These are phyloP conservation scores for Muscicapa striata DNA, from an alignment of 2,797 vertebrate species.

Conservation along the genomic window DNA sequence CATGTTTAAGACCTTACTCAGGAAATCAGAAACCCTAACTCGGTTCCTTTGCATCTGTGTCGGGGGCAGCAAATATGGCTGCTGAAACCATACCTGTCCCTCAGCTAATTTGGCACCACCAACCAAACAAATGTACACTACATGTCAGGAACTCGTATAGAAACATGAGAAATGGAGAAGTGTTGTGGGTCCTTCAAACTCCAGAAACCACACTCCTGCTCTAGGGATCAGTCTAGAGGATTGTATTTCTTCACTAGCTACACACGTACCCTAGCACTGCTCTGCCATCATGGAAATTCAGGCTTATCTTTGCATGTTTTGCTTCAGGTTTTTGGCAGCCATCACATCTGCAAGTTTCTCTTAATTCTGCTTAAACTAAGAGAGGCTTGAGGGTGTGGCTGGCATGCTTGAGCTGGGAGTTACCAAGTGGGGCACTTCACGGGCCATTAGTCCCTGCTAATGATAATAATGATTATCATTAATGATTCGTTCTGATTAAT, in stretches of 20 bases:
- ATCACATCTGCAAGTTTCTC: fast-evolving
- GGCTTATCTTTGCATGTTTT: neutral
- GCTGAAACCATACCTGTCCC: neutral
- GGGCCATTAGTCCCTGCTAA: neutral
- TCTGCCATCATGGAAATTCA: neutral
- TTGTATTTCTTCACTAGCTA: neutral
- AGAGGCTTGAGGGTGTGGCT: neutral
- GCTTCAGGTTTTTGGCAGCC: neutral
- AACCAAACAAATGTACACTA: neutral
- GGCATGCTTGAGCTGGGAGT: neutral
- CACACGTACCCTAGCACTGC: fast-evolving
- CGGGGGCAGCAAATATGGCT: neutral
- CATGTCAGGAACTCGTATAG: neutral
- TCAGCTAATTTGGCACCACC: neutral
- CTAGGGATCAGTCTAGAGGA: neutral
- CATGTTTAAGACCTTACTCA: neutral
- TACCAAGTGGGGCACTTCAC: fast-evolving
- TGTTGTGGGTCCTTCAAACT: neutral
- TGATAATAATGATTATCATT: no score
- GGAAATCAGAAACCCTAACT: neutral
- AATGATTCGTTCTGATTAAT: no score
- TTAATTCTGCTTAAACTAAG: neutral
- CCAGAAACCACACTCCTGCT: neutral
- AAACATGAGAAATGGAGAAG: neutral
- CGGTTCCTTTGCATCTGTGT: fast-evolving